Conservation (phyloP, 2,888 invertebrate species). For the Hirtodrosophila alboralis region DNA sequence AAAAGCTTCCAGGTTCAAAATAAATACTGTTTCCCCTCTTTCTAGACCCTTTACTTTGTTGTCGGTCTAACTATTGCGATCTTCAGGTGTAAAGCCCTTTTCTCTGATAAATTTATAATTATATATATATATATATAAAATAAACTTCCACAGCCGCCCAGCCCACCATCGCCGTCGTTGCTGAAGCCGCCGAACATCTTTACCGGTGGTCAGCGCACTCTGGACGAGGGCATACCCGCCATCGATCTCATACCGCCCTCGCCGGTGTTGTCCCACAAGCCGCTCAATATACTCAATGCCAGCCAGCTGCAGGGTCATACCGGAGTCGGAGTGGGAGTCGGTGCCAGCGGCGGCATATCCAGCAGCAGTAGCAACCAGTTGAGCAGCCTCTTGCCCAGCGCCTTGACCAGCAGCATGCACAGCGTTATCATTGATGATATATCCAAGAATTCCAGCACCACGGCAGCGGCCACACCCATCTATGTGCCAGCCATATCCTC, state of each 20-base stretch:
- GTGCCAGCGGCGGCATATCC: conserved; percentile 19
- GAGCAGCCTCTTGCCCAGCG: conserved; percentile 48
- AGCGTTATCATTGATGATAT: conserved; percentile 81
- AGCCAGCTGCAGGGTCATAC: conserved; percentile 81
- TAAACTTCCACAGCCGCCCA: conserved; percentile 48
- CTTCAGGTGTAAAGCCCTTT: too few relatives aligned
- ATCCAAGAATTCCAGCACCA: conserved; percentile 77
- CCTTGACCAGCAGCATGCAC: conserved; percentile 72
- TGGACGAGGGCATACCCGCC: conserved; percentile 83
- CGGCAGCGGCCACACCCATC: conserved; percentile 69
- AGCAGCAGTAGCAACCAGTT: conserved; percentile 37
- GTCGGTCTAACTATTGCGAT: too few relatives aligned
- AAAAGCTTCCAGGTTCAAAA: too few relatives aligned
- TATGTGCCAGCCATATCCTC: conserved; percentile 80
- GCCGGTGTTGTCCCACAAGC: conserved; percentile 81
- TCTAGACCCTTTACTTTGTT: too few relatives aligned
- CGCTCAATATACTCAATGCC: conserved; percentile 82
- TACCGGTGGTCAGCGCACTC: conserved; percentile 77
- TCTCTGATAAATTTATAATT: too few relatives aligned
- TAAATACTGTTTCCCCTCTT: too few relatives aligned
- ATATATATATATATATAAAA: too few relatives aligned
- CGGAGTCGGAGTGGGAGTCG: conserved; percentile 20
- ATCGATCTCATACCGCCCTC: conserved; percentile 83
- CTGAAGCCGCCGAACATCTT: conserved; percentile 83
- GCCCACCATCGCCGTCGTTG: conserved; percentile 79